phyloP scores from a whole-genome alignment of 2,797 vertebrate species.

The Hapalemur alaotrensis region DNA sequence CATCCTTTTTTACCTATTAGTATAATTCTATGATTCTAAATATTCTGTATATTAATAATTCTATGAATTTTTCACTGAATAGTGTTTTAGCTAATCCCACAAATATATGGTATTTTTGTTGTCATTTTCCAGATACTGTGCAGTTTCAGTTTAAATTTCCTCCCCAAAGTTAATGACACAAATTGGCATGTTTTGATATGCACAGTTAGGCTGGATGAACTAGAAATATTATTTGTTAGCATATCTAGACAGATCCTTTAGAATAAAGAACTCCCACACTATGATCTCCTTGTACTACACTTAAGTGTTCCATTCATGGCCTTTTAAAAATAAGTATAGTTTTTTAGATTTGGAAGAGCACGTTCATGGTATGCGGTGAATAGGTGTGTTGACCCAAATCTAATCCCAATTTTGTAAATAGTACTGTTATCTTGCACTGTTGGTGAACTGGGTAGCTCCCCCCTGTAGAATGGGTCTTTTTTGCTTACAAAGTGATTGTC shows the following conservation, averaged over 20 bases:
- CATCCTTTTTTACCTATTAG: neutral
- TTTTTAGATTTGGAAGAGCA: neutral
- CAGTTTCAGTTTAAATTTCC: neutral
- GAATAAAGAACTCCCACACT: neutral
- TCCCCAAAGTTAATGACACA: neutral
- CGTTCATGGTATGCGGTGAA: neutral
- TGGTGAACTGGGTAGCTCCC: conserved; percentile 58
- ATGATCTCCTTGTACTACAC: neutral
- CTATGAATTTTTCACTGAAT: neutral
- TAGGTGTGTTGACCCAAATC: neutral
- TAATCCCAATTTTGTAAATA: neutral
- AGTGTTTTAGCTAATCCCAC: neutral
- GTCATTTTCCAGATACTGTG: conserved; percentile 14
- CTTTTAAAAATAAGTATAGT: neutral
- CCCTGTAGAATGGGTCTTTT: neutral
- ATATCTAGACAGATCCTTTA: neutral
- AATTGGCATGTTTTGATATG: neutral
- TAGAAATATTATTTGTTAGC: neutral
- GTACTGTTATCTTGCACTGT: conserved; percentile 74
- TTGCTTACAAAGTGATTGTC: conserved; percentile 64
- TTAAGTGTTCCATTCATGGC: neutral
- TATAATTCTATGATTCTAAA: neutral
- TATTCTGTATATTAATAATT: neutral
- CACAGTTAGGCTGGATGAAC: neutral
- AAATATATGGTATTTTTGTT: neutral